These are phyloP conservation scores for Trissonchulus sp. DNA, from an alignment of 2,888 invertebrate genomes.

Conservation along the genomic window DNA sequence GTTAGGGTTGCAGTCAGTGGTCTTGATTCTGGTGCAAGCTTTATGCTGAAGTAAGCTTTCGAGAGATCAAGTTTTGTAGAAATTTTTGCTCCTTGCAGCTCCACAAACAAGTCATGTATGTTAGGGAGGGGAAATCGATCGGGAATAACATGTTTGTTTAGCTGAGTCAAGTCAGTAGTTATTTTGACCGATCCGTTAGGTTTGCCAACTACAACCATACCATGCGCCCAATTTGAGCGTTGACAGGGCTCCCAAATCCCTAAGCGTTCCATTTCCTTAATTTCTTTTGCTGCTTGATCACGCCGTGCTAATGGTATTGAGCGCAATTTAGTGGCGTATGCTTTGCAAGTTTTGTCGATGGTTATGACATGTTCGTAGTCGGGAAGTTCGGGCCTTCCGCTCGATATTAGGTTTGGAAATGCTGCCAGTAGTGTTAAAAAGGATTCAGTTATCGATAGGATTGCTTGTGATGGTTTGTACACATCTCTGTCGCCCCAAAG, in stretches of 20 bases:
- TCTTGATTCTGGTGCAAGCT: neutral
- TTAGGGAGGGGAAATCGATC: neutral
- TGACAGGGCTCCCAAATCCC: neutral
- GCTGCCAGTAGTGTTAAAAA: neutral
- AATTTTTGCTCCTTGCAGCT: neutral
- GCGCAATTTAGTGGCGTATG: neutral
- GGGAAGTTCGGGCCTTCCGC: neutral
- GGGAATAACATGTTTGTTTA: neutral
- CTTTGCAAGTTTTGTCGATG: neutral
- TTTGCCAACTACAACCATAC: neutral
- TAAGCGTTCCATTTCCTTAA: neutral
- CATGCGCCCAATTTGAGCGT: constrained; percentile 1
- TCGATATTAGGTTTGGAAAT: neutral
- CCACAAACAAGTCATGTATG: neutral
- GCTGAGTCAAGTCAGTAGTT: neutral
- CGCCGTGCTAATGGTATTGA: neutral
- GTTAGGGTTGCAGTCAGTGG: constrained; percentile 8
- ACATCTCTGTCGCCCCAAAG: neutral
- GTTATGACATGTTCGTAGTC: neutral
- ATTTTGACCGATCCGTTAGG: neutral
- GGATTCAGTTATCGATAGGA: too few relatives aligned
- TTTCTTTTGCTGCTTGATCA: neutral
- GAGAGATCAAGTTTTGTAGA: neutral
- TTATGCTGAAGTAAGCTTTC: neutral
- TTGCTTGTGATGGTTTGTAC: neutral